phyloP scores from a whole-genome alignment of 2,113 vertebrate genomes.

The Phrynosoma platyrhinos region DNA sequence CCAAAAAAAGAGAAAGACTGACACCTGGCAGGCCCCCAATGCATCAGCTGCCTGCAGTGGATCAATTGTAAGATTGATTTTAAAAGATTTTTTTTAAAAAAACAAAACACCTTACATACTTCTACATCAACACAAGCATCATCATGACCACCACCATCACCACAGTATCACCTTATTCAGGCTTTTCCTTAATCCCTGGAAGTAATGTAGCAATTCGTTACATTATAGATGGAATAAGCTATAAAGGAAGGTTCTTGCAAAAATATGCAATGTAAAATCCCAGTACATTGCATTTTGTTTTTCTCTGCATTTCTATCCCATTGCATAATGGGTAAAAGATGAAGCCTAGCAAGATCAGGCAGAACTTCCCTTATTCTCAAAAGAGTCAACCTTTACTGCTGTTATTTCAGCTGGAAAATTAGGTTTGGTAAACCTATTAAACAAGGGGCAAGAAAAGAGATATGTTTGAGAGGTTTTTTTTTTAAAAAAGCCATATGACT shows the following conservation, averaged over 20 bases:
- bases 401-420: conserved; percentile 51
- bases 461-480: background rate
- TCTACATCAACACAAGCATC: background rate
- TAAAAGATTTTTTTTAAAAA: background rate
- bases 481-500: conserved; percentile 38
- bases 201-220: background rate
- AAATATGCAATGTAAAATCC: background rate
- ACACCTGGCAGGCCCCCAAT: background rate
- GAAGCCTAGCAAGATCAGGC: conserved; percentile 37
- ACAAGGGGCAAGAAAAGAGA: conserved; percentile 35
- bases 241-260: background rate
- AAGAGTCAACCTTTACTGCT: conserved; percentile 49
- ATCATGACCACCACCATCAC: background rate
- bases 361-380: conserved; percentile 44
- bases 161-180: background rate
- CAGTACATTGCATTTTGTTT: conserved; percentile 24
- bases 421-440: conserved; percentile 37
- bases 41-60: too few species aligned
- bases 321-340: conserved; percentile 13
- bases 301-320: conserved; percentile 30
- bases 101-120: background rate
- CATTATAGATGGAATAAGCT: background rate
- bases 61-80: background rate
- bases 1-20: background rate
- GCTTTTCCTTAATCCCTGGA: background rate